Evolutionary conservation across 1,140 invertebrate genomes (phyloP).

Genomic region (Rhagoletis zephyria): DNA sequence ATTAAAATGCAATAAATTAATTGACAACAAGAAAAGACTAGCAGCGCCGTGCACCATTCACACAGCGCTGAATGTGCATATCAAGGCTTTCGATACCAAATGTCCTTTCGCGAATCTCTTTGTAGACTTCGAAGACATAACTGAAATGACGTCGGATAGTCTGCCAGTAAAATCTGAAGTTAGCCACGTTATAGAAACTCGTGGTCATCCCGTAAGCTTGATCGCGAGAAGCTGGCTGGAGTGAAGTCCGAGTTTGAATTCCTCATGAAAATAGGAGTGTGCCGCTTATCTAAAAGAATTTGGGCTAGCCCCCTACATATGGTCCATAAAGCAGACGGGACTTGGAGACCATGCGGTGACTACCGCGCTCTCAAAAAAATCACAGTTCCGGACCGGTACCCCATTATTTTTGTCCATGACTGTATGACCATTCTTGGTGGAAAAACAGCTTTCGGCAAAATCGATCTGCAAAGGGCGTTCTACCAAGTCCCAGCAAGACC

Average conservation of each 20-base stretch:
- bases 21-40: neutral
- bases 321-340: too few relatives aligned
- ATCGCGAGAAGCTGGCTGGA: neutral
- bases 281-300: neutral
- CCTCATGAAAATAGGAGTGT: neutral
- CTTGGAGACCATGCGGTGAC: neutral
- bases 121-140: neutral
- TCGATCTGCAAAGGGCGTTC: neutral
- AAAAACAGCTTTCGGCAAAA: neutral
- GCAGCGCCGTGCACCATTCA: too few relatives aligned
- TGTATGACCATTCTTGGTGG: neutral
- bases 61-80: too few relatives aligned
- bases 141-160: neutral
- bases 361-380: neutral
- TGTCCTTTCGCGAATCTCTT: neutral
- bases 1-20: neutral
- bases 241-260: neutral
- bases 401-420: neutral
- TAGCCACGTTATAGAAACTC: neutral
- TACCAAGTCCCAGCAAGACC: too few relatives aligned
- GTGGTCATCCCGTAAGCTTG: neutral
- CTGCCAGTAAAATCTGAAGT: neutral
- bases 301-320: neutral
- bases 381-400: neutral
- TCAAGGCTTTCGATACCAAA: neutral